phyloP scores from a whole-genome alignment of 2,797 vertebrate species.

The Novumbra hubbsi region DNA sequence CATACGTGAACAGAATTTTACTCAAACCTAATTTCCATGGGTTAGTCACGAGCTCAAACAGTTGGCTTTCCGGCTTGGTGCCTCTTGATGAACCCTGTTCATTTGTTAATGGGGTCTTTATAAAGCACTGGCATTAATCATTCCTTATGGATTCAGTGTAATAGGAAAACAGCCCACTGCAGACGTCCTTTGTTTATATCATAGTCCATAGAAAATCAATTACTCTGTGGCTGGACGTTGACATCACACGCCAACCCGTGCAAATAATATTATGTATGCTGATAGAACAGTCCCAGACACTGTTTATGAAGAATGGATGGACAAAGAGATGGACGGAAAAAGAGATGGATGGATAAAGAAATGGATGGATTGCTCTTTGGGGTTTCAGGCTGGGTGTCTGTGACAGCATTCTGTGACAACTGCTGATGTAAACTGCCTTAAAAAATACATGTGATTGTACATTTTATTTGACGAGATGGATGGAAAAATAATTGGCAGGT shows the following conservation, averaged over 20 bases:
- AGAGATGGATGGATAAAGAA: too few relatives aligned
- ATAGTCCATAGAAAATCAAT: not conserved
- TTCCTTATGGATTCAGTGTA: slow-evolving; percentile 2
- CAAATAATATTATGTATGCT: not conserved
- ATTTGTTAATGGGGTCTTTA: not conserved
- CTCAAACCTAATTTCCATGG: not conserved
- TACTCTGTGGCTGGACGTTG: not conserved
- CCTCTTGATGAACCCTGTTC: not conserved
- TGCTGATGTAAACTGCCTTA: too few relatives aligned
- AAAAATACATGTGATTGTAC: too few relatives aligned
- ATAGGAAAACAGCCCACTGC: not conserved
- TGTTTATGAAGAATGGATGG: too few relatives aligned
- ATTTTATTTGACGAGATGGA: too few relatives aligned
- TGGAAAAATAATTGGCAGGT: too few relatives aligned
- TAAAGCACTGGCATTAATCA: not conserved
- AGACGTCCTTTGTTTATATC: not conserved
- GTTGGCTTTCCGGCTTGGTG: not conserved
- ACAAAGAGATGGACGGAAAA: too few relatives aligned
- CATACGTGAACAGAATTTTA: not conserved
- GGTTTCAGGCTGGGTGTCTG: too few relatives aligned
- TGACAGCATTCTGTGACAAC: too few relatives aligned
- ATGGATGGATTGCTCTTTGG: too few relatives aligned
- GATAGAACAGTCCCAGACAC: not conserved
- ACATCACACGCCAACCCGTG: not conserved
- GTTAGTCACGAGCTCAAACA: not conserved